Base-by-base conservation (phyloP, 2,797 vertebrate genomes). In the Kryptolebias ocellatus region DNA sequence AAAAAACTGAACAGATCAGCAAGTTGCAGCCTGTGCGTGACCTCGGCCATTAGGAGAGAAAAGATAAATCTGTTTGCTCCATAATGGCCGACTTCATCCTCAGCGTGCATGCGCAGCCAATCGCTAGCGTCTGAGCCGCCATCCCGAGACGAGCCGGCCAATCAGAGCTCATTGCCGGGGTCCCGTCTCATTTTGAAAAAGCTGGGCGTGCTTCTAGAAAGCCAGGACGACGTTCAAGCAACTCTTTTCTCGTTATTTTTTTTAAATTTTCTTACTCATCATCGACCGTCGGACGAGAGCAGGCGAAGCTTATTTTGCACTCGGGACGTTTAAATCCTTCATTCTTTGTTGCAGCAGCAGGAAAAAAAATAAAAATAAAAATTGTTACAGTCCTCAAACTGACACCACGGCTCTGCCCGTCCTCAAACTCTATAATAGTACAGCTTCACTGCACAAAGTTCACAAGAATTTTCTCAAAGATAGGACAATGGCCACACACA, bases 341-440 rank as follows among this genome's bases (percentile, higher is more conserved):
- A 54, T 53, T 75, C 56, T 31, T 55, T 4, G 0, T 20, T 12
- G 34, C 46, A 69, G 70, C 67, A 55, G 60, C 60, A 68, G 55
- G 53, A 53, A 70, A 70, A 79, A 63, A 24, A 24, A 24, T 1
- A 1, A 24, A 24, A 24, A 24, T 24, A 24, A 24, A 42, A 42
- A 11, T 14, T 42, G 39, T 42, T 42, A 14, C 74, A 74, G 16
- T 17, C 51, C 74, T 44, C 60, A 70, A 59, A 79, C 24, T 62
- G 47, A 80, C 59, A 71, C 64, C 52, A 83, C 68, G 70, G 67
- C 65, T 81, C 63, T 75, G 52, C 71, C 70, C 27, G 70, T 77
- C 77, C 71, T 87, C 53, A 84, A 70, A 78, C 74, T 81, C 81
- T 79, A 78, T 76, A 88, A 85, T 72, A 84, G 79, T 90, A 88